Conservation (phyloP, 1,140 invertebrate genomes). For the Meloidogyne floridensis region DNA sequence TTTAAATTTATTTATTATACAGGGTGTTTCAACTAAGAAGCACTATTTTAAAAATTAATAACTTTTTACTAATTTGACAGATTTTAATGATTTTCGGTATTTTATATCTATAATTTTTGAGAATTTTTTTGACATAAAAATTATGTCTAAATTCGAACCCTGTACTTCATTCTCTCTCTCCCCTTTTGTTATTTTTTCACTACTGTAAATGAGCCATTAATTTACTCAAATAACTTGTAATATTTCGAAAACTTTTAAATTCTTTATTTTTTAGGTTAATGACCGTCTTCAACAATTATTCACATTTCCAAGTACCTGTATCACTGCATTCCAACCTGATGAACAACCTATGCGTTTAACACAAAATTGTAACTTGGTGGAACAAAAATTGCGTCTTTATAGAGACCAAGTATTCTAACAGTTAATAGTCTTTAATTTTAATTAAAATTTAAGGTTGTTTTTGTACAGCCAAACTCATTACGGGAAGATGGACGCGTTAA, state of each 20-base stretch:
- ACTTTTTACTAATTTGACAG: too few species aligned
- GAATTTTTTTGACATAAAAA: too few species aligned
- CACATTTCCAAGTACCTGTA: conserved; percentile 61
- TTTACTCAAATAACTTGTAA: too few species aligned
- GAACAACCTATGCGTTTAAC: conserved; percentile 62
- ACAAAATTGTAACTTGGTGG: conserved; percentile 53
- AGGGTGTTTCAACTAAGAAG: too few species aligned
- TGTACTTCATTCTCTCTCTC: too few species aligned
- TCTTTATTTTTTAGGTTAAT: conserved; percentile 15
- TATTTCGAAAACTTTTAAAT: background rate
- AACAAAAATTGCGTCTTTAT: conserved; percentile 45
- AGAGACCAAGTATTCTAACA: conserved; percentile 40
- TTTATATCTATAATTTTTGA: too few species aligned
- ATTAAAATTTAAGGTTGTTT: conserved; percentile 23
- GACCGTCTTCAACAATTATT: conserved; percentile 55
- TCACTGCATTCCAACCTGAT: conserved; percentile 51
- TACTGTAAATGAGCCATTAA: too few species aligned
- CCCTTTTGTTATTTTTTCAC: too few species aligned
- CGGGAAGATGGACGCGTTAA: conserved; percentile 20
- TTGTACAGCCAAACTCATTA: conserved; percentile 28
- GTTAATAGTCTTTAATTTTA: background rate
- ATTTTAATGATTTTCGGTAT: too few species aligned
- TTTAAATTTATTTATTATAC: too few species aligned
- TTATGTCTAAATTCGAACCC: too few species aligned
- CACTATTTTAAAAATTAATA: too few species aligned